Evolutionary conservation across 2,797 vertebrate genomes (phyloP).

Genomic region (Cyprinodon diabolis): DNA sequence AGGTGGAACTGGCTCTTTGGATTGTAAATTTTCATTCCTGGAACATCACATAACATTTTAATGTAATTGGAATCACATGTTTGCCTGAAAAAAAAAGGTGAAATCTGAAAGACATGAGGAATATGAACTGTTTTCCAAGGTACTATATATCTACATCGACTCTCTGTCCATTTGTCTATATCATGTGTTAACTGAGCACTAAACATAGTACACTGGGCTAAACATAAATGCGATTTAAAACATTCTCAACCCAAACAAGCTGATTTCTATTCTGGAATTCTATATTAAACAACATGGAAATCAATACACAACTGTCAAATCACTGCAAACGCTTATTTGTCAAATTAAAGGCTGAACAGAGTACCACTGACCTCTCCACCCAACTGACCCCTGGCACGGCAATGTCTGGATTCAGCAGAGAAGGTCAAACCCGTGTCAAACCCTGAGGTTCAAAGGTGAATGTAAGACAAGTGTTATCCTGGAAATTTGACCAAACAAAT

Average conservation of each 20-base stretch:
- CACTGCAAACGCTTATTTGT: slow-evolving; percentile 39
- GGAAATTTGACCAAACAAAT: slow-evolving; percentile 80
- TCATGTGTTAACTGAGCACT: not conserved
- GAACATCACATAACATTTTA: not conserved
- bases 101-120: not conserved
- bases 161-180: not conserved
- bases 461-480: slow-evolving; percentile 66
- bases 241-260: not conserved
- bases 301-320: slow-evolving; percentile 32
- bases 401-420: slow-evolving; percentile 24
- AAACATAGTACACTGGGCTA: not conserved
- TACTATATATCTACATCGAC: not conserved
- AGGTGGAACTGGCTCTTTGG: not conserved
- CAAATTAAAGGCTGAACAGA: slow-evolving; percentile 38
- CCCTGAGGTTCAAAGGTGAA: slow-evolving; percentile 71
- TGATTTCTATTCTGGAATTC: not conserved
- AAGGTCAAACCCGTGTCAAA: slow-evolving; percentile 62
- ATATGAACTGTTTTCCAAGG: not conserved
- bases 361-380: slow-evolving; percentile 48
- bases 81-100: not conserved
- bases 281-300: not conserved
- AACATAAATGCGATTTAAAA: not conserved
- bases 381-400: slow-evolving; percentile 36
- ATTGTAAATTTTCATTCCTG: not conserved
- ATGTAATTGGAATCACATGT: no score